Evolutionary conservation across 2,888 invertebrate genomes (phyloP), one percentile per base, ranked within the genome.

Genomic region (Anticlea derivata): DNA sequence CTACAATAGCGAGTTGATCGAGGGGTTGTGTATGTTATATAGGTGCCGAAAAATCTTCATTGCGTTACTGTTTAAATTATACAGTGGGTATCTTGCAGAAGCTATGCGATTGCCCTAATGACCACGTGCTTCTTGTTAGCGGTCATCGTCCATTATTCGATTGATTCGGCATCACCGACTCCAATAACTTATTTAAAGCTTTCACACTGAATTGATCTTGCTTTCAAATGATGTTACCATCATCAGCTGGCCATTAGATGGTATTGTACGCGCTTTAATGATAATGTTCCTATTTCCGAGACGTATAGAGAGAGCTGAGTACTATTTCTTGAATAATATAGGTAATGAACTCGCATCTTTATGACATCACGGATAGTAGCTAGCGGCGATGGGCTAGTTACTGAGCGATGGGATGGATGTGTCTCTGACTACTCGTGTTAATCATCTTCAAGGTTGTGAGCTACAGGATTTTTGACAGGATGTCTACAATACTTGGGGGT

Each of bases 51-150:
- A n/a, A n/a, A n/a, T n/a, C n/a, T n/a, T n/a, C n/a, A 30, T 39
- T 51, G 41, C 23, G 10, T 10, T 50, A 31, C 50, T 44, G 2
- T 10, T 33, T 33, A 2, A 5, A 1, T 2, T 37, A 24, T 5
- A 48, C 53, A 31, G 7, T 40, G 44, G 17, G 6, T 13, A 2
- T 37, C 27, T 34, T 7, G 40, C 69, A 74, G 73, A 77, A 80
- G 69, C 79, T 69, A 75, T 83, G 74, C 83, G 80, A 85, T 83
- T 83, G 82, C 70, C 73, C 78, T 86, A 87, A 89, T 88, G 81
- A 85, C 78, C 86, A 80, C 83, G 83, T 80, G 86, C 82, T 75
- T 75, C 87, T 88, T 83, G 88, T 90, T 90, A 89, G 82, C 71
- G 78, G 72, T 80, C 75, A 80, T 82, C 82, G 73, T 66, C 72